A percentile compares a stretch with the other conserved stretches of the same genome.
Conservation (phyloP, 2,113 vertebrate species). For the Terrapene triunguis region DNA sequence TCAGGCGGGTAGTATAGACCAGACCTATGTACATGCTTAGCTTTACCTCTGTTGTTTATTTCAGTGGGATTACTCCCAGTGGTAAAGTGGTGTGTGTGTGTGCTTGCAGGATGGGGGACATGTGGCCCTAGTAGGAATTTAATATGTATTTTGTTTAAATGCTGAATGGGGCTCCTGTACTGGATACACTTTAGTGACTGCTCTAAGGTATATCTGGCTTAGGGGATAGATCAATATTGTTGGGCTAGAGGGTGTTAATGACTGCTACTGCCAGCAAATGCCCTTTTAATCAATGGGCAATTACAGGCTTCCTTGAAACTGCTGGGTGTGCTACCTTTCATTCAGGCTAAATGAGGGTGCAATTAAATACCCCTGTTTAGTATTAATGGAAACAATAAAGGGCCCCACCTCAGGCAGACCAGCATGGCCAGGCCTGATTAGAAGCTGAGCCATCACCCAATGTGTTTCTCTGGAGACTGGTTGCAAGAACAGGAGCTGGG, state of each 20-base stretch:
- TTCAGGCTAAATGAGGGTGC: background rate
- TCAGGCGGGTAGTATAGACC: no score
- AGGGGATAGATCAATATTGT: background rate
- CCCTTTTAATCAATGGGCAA: background rate
- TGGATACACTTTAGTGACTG: background rate
- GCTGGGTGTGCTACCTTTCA: background rate
- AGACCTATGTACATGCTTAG: background rate
- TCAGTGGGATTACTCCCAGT: accelerated
- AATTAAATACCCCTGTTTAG: background rate
- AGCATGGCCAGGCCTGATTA: background rate
- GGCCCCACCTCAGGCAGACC: background rate
- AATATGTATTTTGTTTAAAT: background rate
- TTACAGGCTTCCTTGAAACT: background rate
- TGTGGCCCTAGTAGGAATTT: background rate
- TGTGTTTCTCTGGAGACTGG: background rate
- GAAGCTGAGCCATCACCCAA: background rate
- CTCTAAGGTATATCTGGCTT: background rate
- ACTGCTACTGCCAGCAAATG: background rate
- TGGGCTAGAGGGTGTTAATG: background rate
- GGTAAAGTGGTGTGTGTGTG: background rate
- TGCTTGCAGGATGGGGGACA: background rate
- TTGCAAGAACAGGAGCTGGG: background rate
- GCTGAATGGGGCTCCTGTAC: background rate
- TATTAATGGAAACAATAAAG: background rate
- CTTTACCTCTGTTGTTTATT: background rate